Evolutionary conservation across 2,888 invertebrate genomes (phyloP), one percentile per base, ranked within the genome.

Genomic region (Lampropteryx suffumata): DNA sequence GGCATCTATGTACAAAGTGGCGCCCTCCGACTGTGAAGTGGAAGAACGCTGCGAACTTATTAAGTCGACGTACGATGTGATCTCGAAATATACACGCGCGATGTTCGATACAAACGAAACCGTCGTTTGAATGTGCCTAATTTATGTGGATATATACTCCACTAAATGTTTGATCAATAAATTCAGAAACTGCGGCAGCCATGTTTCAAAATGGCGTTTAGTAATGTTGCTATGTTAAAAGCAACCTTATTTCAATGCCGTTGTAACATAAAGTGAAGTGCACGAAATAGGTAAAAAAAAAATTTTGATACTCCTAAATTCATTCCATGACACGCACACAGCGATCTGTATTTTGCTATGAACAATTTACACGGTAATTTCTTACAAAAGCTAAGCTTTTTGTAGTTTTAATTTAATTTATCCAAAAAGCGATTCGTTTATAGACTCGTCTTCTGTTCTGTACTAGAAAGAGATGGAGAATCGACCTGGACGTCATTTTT

Each of bases 31-130:
- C 11, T 74, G 73, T 49, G 84, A 88, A 40, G 77, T 83, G 29
- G 89, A 84, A 50, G 85, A 84, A 41, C 71, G 86, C 7, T 90
- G 89, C 65, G 89, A 90, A 50, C 70, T 90, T 21, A 81, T 90
- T 24, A 88, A 87, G 64, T 81, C 84, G 17, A 90, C 89, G 36
- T 89, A 89, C 64, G 90, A 89, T 11, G 89, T 76, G 12, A 88
- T 90, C 49, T 73, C 85, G 47, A 89, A 87, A 65, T 89, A 89
- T 59, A 88, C 89, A 36, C 72, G 89, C 57, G 87, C 88, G 17
- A 86, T 90, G 84, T 90, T 90, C 69, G 89, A 89, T 35, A 85
- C 81, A 58, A 81, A 79, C 72, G 89, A 89, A 75, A 86, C 89
- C 62, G 87, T 88, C 73, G 89, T 89, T 36, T 90, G 67, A 85